Base-by-base conservation (phyloP, 1,140 invertebrate genomes). In the Amyelois transitella region DNA sequence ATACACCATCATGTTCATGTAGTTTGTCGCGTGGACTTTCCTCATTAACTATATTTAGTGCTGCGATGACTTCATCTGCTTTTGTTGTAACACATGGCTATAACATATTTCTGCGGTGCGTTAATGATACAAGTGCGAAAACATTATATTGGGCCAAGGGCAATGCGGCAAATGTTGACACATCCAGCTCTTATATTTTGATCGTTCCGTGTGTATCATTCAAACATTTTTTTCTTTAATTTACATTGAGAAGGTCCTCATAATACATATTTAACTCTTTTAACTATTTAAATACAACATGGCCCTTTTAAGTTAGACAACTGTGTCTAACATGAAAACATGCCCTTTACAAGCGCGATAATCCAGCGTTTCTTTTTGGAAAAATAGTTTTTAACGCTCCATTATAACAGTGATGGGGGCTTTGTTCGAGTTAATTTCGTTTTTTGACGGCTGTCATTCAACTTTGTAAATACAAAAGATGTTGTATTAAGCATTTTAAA, bases 381-480 rank as follows among this genome's bases (percentile, higher is more conserved):
- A 52, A 52, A 22, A 53, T 45, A 48, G 17, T 8, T 1, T 14
- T 38, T 18, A 24, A 51, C 25, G 49, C 8, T 44, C 51, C 18
- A 24, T 53, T 25, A 17, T 21, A 22, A 18, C 18, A 18, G 43
- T 53, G 38, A 53, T 20, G 51, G 21, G 21, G 19, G 12, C 51
- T 53, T 53, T 44, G 51, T 53, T 17, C 21, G 51, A 12, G 22
- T 53, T 24, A 53, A 53, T 53, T 18, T 53, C n/a, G 32, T 53
- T 53, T n/a, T 44, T 43, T 21, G 22, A 44, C 38, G 51, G 38
- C 43, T 44, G 51, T 53, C 38, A 24, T 20, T 21, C 20, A 38
- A 8, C 32, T 38, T 38, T 38, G 32, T 38, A 14, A 8, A 38
- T 14, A 38, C 32, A 38, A 38, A 38, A 38, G 32, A 38, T 38